Evolutionary conservation across 1,140 invertebrate genomes (phyloP).

Genomic region (Hypsibius dujardini): DNA sequence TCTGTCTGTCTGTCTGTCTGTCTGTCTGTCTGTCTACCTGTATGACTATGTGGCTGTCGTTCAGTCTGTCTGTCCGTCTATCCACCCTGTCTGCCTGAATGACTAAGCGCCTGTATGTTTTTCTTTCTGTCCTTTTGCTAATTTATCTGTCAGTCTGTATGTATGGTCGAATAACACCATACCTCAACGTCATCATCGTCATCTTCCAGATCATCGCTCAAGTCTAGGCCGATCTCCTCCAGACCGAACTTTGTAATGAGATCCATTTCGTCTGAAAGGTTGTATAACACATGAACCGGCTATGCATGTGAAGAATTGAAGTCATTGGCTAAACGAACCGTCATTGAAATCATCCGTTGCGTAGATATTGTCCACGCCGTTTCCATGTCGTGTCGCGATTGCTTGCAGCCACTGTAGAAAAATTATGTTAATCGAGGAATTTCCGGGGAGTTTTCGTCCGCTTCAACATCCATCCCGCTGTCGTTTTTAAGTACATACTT

Average conservation of each 20-base stretch:
- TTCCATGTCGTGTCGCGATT: neutral
- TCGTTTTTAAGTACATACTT: neutral
- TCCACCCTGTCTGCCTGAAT: no score
- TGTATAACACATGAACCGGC: neutral
- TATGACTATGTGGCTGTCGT: no score
- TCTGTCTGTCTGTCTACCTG: no score
- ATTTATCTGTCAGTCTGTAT: no score
- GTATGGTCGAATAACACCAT: no score
- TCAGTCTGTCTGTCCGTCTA: no score
- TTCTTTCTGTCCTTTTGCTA: no score
- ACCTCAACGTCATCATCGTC: slow-evolving; percentile 8
- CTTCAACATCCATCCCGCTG: neutral
- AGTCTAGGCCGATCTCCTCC: no score
- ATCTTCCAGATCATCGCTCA: neutral
- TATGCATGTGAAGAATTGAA: neutral
- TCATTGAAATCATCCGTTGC: neutral
- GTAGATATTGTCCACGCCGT: neutral
- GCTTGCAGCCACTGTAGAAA: neutral
- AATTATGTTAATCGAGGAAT: neutral
- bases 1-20: no score
- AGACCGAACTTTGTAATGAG: slow-evolving; percentile 7
- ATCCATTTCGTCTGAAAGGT: slow-evolving; percentile 12
- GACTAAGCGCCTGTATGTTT: no score
- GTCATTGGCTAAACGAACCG: neutral
- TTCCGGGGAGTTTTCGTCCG: neutral